phyloP scores from a whole-genome alignment of 2,888 invertebrate genomes.

The Arrhopalites spinosus region DNA sequence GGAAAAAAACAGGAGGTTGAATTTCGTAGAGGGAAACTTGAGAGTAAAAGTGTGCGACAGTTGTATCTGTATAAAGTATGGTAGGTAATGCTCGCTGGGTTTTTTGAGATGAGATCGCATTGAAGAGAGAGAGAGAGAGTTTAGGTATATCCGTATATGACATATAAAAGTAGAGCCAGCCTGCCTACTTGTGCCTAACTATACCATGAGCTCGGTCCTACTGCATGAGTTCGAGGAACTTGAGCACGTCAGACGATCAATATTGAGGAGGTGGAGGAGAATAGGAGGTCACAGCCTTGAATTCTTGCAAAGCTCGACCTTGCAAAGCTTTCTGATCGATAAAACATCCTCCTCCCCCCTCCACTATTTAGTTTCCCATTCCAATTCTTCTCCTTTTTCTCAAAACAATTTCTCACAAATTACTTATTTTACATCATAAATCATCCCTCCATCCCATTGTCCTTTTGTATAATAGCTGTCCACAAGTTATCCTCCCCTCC shows the following conservation, averaged over 20 bases:
- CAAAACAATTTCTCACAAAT: conserved; percentile 9
- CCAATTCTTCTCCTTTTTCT: not conserved
- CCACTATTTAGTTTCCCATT: conserved; percentile 35
- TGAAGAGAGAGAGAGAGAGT: not conserved
- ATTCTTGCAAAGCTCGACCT: conserved; percentile 52
- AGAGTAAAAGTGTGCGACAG: conserved; percentile 2
- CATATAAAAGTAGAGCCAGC: not conserved
- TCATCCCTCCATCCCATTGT: not conserved
- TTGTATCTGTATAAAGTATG: conserved; percentile 6
- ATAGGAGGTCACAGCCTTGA: conserved; percentile 56
- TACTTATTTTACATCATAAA: not conserved
- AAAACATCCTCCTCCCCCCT: too few species aligned
- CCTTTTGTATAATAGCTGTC: not conserved
- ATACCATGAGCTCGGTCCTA: not conserved
- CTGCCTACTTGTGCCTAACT: too few species aligned
- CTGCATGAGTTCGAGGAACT: conserved; percentile 54
- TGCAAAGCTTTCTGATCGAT: conserved; percentile 48
- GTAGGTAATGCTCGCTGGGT: conserved; percentile 28
- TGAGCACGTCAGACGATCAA: conserved; percentile 46
- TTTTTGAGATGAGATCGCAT: conserved; percentile 3
- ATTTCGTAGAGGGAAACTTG: not conserved
- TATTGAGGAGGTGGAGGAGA: conserved; percentile 56
- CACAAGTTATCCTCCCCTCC: too few species aligned
- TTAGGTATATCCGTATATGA: not conserved
- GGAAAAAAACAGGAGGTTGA: not conserved